phyloP scores from a whole-genome alignment of 1,140 invertebrate genomes.

The Aphaenogaster rudis region DNA sequence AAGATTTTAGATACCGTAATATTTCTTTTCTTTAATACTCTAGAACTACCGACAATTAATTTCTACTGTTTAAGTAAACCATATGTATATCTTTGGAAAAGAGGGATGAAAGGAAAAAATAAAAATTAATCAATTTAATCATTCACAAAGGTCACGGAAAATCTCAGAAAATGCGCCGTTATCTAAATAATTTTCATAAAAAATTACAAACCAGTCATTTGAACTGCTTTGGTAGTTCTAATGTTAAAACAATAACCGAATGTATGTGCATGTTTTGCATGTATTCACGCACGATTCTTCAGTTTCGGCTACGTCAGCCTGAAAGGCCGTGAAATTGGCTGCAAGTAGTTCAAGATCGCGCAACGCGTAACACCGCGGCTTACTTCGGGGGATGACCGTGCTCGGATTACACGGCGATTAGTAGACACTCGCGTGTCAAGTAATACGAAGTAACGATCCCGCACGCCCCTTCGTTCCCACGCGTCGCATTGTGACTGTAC shows the following conservation, averaged over 20 bases:
- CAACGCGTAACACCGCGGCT: conserved; percentile 10
- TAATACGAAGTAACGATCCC: conserved; percentile 2
- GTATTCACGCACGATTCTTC: conserved; percentile 44
- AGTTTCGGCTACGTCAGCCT: conserved; percentile 61
- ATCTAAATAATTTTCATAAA: neutral
- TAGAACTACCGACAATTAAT: too few species aligned
- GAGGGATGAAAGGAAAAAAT: neutral
- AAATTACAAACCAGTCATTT: neutral
- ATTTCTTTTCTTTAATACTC: too few species aligned
- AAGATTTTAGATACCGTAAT: too few species aligned
- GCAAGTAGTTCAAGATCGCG: conserved; percentile 69
- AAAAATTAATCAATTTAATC: neutral
- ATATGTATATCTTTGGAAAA: neutral
- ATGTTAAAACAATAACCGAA: neutral
- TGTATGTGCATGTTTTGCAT: too few species aligned
- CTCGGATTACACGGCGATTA: conserved; percentile 37
- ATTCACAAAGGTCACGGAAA: neutral
- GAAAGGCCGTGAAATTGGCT: conserved; percentile 49
- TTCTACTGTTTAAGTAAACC: neutral
- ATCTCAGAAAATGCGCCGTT: neutral
- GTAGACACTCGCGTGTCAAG: conserved; percentile 34
- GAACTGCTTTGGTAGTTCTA: neutral
- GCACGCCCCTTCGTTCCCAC: neutral
- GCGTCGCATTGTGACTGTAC: neutral
- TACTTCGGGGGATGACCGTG: conserved; percentile 36